phyloP scores from a whole-genome alignment of 2,797 vertebrate species.

The Gephyroberyx darwinii region DNA sequence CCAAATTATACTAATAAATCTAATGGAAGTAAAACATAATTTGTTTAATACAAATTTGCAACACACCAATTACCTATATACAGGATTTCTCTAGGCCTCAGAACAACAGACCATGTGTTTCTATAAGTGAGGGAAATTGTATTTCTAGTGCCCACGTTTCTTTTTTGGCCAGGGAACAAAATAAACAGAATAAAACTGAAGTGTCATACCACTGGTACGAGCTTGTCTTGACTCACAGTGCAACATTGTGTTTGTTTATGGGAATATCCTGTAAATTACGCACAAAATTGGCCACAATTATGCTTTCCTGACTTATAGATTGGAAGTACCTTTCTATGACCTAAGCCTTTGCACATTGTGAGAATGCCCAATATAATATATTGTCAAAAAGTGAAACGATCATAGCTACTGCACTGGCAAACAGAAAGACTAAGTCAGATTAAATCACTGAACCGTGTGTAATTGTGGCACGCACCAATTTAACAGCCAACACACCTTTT shows the following conservation, averaged over 20 bases:
- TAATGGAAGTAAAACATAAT: constrained; percentile 23
- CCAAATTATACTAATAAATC: constrained; percentile 10
- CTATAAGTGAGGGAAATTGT: constrained; percentile 57
- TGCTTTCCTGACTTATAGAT: constrained; percentile 16
- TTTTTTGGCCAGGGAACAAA: constrained; percentile 58
- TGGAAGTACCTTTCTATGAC: constrained; percentile 5
- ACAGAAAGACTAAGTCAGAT: constrained; percentile 17
- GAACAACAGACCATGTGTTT: constrained; percentile 57
- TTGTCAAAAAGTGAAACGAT: constrained; percentile 21
- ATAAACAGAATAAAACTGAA: constrained; percentile 56
- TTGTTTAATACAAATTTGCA: constrained; percentile 18
- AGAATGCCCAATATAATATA: constrained; percentile 24
- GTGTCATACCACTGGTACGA: constrained; percentile 34
- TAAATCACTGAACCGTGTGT: constrained; percentile 17
- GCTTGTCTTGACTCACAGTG: constrained; percentile 44
- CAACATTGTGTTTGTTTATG: constrained; percentile 46
- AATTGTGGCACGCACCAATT: constrained; percentile 28
- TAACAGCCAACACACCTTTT: constrained; percentile 86
- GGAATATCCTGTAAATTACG: constrained; percentile 24
- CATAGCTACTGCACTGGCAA: constrained; percentile 10
- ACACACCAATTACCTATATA: constrained; percentile 8
- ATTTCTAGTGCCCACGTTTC: constrained; percentile 58
- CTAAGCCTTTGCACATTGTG: constrained; percentile 4
- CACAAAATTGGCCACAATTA: constrained; percentile 18
- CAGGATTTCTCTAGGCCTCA: constrained; percentile 18